Evolutionary conservation across 2,113 vertebrate species (phyloP), one percentile per base, ranked within the genome.

Genomic region (Tympanuchus pallidicinctus): DNA sequence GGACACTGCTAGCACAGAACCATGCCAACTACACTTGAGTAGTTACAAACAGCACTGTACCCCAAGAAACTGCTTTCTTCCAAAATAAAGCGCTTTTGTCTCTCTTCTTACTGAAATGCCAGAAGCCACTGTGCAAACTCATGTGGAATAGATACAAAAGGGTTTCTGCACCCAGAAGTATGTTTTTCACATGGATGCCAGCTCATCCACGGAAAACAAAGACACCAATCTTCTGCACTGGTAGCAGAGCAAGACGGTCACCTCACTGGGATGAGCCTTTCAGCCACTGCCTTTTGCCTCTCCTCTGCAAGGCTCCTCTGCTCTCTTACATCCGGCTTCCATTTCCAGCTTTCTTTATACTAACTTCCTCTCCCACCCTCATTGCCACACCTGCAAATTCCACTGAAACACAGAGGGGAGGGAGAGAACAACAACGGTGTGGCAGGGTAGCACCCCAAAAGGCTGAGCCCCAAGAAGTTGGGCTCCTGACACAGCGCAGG

Each of bases 351-450:
- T 87, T 88, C 67, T 82, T 61, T 5, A 30, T 34, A 86, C 5
- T 0, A 10, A 56, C 80, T 90, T 94, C 76, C 82, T 71, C 71
- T 91, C 74, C 59, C 67, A 82, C 12, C 30, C 42, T 34, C 24
- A 50, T 19, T n/a, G 74, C n/a, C 54, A 76, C 82, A 86, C 88
- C n/a, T 93, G 80, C 43, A 67, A 86, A 90, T 81, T 34, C 42
- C 52, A 88, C 22, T 38, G 40, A 64, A 16, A 0, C 0, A 1
- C 24, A 77, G 69, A 88, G 73, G 45, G 40, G 6, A 48, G 2
- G 1, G 40, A 8, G 40, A n/a, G 10, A 67, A 76, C 84, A 38
- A 19, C 74, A 75, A 45, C 5, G 34, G 8, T 17, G 20, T 14
- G 38, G 50, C 67, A 90, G 45, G 47, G 32, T 45, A 50, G 34